These are phyloP conservation scores for Thamnophis elegans DNA, from an alignment of 2,797 vertebrate genomes.

Conservation along the genomic window DNA sequence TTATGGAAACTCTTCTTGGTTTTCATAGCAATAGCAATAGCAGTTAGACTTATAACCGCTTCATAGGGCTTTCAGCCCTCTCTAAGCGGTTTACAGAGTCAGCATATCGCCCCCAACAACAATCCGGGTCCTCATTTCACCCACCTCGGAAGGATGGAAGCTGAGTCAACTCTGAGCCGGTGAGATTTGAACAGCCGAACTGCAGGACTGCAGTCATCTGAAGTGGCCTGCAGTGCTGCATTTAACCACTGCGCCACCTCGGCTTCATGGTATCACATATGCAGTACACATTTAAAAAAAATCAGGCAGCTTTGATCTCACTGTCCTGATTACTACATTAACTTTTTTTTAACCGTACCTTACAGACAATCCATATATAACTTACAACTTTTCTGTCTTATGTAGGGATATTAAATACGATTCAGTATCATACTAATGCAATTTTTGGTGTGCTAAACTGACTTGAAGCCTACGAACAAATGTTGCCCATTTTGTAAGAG, in stretches of 20 bases:
- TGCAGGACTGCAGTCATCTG: too few species aligned
- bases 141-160: too few species aligned
- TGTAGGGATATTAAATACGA: conserved; percentile 44
- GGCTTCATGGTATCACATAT: neutral
- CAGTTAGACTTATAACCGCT: too few species aligned
- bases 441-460: conserved; percentile 39
- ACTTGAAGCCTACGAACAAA: conserved; percentile 19
- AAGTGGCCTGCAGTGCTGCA: too few species aligned
- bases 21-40: too few species aligned
- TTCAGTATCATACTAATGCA: conserved; percentile 28
- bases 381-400: conserved; percentile 25
- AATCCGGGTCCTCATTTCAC: too few species aligned
- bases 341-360: neutral
- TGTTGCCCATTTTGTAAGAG: conserved; percentile 20
- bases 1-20: neutral
- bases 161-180: too few species aligned
- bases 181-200: too few species aligned
- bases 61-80: too few species aligned
- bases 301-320: neutral
- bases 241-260: too few species aligned
- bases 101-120: too few species aligned
- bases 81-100: too few species aligned
- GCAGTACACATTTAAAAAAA: neutral
- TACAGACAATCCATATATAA: neutral
- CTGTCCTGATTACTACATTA: neutral